phyloP scores from a whole-genome alignment of 2,113 vertebrate species.

The Takifugu bimaculatus region DNA sequence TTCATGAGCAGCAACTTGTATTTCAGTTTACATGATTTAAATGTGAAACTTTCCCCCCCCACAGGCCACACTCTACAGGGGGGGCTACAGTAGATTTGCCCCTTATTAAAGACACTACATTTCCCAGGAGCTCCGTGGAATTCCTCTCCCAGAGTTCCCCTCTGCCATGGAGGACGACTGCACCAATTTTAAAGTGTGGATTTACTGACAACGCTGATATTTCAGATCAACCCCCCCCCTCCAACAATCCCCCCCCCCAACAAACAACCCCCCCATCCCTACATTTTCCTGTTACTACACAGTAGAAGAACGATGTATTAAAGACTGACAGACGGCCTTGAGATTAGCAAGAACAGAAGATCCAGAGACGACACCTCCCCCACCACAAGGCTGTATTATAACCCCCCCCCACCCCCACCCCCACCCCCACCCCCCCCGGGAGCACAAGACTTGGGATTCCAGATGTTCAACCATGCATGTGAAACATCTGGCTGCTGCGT shows the following conservation, averaged over 20 bases:
- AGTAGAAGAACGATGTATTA: conserved; percentile 72
- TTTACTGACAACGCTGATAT: conserved; percentile 55
- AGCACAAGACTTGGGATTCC: conserved; percentile 68
- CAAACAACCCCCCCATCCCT: conserved; percentile 35
- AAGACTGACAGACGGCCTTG: conserved; percentile 65
- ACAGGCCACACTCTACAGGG: conserved; percentile 77
- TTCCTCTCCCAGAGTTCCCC: conserved; percentile 66
- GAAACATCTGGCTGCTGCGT: conserved; percentile 34
- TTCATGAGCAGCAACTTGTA: not conserved
- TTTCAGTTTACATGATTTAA: not conserved
- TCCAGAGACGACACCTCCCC: conserved; percentile 49
- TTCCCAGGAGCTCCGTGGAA: conserved; percentile 55
- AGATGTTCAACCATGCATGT: conserved; percentile 51
- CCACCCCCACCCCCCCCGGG: conserved; percentile 33
- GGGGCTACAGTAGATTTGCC: conserved; percentile 80
- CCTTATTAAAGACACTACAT: conserved; percentile 72
- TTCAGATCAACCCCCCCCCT: conserved; percentile 56
- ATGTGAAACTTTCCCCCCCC: conserved; percentile 9
- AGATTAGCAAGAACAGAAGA: conserved; percentile 32
- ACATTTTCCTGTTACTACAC: conserved; percentile 60
- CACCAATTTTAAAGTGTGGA: conserved; percentile 59
- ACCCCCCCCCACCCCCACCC: conserved; percentile 13
- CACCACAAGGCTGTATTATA: conserved; percentile 73
- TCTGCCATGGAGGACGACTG: conserved; percentile 63
- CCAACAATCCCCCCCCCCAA: conserved; percentile 37